Percentiles rank a stretch among this genome's conserved stretches.
Evolutionary conservation across 2,797 vertebrate genomes (phyloP).

Genomic region (Hydrolagus colliei): DNA sequence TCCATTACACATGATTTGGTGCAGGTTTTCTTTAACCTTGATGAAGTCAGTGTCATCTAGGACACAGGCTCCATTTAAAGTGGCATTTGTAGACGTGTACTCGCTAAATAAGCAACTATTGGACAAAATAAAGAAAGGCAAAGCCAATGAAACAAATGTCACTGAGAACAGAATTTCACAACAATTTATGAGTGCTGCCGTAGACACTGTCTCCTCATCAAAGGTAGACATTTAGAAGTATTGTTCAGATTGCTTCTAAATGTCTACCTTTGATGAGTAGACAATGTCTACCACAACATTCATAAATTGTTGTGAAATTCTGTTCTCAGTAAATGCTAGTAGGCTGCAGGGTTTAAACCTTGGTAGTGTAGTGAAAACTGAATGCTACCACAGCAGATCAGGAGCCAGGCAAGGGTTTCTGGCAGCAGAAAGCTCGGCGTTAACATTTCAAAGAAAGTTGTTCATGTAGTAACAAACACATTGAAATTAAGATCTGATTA

Average conservation of each 20-base stretch:
- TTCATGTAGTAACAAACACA: too few relatives aligned
- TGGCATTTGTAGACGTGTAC: neutral
- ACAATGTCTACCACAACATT: neutral
- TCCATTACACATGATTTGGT: conserved; percentile 5
- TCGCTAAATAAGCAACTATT: neutral
- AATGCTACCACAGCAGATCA: neutral
- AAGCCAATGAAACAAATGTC: neutral
- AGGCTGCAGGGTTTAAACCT: neutral
- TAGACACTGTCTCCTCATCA: neutral
- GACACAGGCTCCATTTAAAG: neutral
- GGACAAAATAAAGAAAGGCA: neutral
- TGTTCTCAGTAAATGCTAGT: neutral
- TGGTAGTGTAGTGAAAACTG: neutral
- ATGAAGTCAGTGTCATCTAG: neutral
- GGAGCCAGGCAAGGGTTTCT: too few relatives aligned
- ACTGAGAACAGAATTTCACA: neutral
- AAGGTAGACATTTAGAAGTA: neutral
- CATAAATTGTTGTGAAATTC: neutral
- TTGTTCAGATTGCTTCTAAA: neutral
- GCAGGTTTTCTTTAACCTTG: conserved; percentile 17
- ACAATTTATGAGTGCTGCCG: neutral
- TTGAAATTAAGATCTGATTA: too few relatives aligned
- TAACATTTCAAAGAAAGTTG: too few relatives aligned
- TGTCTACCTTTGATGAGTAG: neutral
- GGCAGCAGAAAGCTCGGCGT: too few relatives aligned